Evolutionary conservation across 2,113 vertebrate genomes (phyloP), one percentile per base, ranked within the genome.

Genomic region (Hucho hucho): DNA sequence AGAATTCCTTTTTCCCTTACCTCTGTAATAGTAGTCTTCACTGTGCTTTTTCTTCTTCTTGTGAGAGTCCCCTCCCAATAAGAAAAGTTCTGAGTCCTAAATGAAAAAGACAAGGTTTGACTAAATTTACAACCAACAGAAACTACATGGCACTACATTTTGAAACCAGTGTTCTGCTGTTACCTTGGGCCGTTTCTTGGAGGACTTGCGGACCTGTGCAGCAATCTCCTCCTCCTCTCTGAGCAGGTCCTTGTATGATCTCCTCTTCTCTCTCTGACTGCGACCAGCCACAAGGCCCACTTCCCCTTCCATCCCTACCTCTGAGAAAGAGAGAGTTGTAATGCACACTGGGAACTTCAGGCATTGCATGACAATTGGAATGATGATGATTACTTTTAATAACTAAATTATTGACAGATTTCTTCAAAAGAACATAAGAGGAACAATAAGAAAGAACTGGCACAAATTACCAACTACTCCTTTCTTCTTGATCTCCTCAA

Each of bases 31-130:
- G 83, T 93, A 92, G 64, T 97, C 96, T 86, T 96, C 96, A 0
- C 94, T 93, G 74, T 96, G 95, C 81, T 98, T 99, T 84, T 96
- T 97, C 89, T 98, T 98, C 91, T 97, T 99, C 89, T 95, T 98
- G 81, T 98, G 95, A 0, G 91, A 71, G 70, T 98, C 97, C 74
- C 94, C 91, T 70, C 94, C 95, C 1, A 93, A 81, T 87, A 95
- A 90, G 78, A 94, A 94, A 56, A 95, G 87, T 5, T 97, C 97
- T 22, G 93, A 94, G 69, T 98, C 96, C 98, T 90, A 59, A 76
- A 75, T 70, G 7, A 79, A 77, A 16, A 20, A 82, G 22, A 78
- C 4, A 76, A 46, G n/a, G 11, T 53, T 53, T 61, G 5, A 61
- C n/a, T 11, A 22, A 43, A 22, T n/a, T 61, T 53, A 53, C 16